A percentile compares a stretch with the other conserved stretches of the same genome.
Conservation (phyloP, 2,113 vertebrate species). For the Gulo gulo region DNA sequence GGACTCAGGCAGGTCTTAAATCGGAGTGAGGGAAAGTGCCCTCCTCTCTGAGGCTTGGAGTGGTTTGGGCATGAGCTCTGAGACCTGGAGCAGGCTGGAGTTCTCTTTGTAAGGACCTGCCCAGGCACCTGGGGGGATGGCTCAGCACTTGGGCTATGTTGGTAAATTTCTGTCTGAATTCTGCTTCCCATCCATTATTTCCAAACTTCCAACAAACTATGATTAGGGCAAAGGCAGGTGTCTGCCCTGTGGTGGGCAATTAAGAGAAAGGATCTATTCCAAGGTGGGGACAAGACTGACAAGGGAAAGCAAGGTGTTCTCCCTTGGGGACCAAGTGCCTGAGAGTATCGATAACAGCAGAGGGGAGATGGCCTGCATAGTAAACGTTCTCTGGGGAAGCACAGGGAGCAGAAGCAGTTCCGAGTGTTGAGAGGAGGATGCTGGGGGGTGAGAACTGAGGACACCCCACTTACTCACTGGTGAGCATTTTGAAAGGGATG, state of each 20-base stretch:
- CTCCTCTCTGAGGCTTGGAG: not conserved
- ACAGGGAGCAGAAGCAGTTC: not conserved
- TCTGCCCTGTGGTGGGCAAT: not conserved
- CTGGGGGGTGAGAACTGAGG: accelerated
- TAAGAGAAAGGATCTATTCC: not conserved
- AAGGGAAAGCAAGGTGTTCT: not conserved
- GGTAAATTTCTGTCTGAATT: not conserved
- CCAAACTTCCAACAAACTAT: not conserved
- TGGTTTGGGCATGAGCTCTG: not conserved
- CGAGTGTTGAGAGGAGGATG: not conserved
- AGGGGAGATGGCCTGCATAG: not conserved
- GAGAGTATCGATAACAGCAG: not conserved
- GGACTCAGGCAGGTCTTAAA: not conserved
- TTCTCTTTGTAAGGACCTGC: not conserved
- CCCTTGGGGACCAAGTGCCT: no score
- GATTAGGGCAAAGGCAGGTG: not conserved
- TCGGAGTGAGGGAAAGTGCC: not conserved
- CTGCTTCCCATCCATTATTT: not conserved
- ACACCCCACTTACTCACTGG: not conserved
- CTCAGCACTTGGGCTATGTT: not conserved
- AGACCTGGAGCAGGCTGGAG: not conserved
- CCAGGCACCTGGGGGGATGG: not conserved
- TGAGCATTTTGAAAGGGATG: not conserved
- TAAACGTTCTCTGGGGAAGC: accelerated
- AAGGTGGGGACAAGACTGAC: not conserved